A percentile compares a stretch with the other conserved stretches of the same genome.
Evolutionary conservation across 2,113 vertebrate genomes (phyloP).

Genomic region (Micromys minutus): DNA sequence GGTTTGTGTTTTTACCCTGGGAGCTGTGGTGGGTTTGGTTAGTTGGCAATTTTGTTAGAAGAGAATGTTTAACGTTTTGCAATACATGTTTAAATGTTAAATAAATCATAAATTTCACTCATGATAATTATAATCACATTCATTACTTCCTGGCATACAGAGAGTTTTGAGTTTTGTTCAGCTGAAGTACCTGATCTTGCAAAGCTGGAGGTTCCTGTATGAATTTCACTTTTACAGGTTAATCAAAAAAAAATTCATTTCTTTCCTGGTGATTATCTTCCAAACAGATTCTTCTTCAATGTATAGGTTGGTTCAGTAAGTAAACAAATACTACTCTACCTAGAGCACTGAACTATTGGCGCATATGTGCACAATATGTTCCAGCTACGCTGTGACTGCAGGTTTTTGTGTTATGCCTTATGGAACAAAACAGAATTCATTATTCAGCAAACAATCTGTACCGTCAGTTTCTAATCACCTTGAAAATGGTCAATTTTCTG

Average conservation of each 20-base stretch:
- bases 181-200: accelerated
- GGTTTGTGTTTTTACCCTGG: too few species aligned
- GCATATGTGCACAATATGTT: background rate
- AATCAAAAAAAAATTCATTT: background rate
- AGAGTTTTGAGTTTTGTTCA: background rate
- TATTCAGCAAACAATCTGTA: background rate
- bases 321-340: background rate
- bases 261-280: background rate
- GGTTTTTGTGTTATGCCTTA: background rate
- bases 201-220: background rate
- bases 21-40: too few species aligned
- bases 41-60: too few species aligned
- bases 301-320: background rate
- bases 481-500: background rate
- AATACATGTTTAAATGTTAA: background rate
- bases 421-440: background rate
- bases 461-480: background rate
- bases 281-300: background rate
- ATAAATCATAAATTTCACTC: background rate
- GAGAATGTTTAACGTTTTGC: background rate
- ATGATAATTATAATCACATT: background rate
- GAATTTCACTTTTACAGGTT: background rate
- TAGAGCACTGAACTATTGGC: background rate
- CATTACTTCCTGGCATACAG: background rate
- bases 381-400: background rate